Evolutionary conservation across 2,888 invertebrate genomes (phyloP).

Genomic region (Caenorhabditis virilis): DNA sequence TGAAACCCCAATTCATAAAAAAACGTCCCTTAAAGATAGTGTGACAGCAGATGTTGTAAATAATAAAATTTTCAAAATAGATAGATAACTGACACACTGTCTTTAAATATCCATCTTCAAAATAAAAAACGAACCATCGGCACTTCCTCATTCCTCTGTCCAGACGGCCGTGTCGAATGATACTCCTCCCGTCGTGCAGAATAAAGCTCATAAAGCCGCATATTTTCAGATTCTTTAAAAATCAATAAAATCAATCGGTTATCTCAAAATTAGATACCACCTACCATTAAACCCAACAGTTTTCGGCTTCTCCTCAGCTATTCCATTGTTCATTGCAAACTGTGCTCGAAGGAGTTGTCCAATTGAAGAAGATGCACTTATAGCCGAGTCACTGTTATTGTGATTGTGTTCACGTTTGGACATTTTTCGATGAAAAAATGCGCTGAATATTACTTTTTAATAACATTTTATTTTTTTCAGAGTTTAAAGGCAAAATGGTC

Average conservation of each 20-base stretch:
- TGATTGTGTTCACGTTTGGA: no score
- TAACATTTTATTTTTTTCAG: no score
- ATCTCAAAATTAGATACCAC: background rate
- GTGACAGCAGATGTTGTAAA: no score
- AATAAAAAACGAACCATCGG: slow-evolving; percentile 17
- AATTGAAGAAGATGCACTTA: slow-evolving; percentile 18
- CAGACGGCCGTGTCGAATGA: slow-evolving; percentile 31
- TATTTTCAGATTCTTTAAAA: slow-evolving; percentile 30
- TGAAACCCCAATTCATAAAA: no score
- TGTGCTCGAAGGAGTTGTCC: slow-evolving; percentile 31
- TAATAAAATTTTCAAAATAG: no score
- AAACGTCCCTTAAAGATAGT: no score
- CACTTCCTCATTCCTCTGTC: slow-evolving; percentile 31
- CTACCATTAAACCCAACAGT: slow-evolving; percentile 35
- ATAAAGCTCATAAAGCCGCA: slow-evolving; percentile 33
- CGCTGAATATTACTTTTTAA: no score
- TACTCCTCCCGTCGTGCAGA: slow-evolving; percentile 23
- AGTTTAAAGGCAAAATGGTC: no score
- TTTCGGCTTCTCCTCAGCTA: slow-evolving; percentile 29
- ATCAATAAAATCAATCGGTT: background rate
- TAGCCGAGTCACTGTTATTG: no score
- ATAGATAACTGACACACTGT: background rate
- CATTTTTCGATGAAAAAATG: no score
- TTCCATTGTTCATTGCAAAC: slow-evolving; percentile 12
- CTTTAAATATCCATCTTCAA: background rate